Evolutionary conservation across 2,113 vertebrate species (phyloP), one percentile per base, ranked within the genome.

Genomic region (Poecilia latipinna): DNA sequence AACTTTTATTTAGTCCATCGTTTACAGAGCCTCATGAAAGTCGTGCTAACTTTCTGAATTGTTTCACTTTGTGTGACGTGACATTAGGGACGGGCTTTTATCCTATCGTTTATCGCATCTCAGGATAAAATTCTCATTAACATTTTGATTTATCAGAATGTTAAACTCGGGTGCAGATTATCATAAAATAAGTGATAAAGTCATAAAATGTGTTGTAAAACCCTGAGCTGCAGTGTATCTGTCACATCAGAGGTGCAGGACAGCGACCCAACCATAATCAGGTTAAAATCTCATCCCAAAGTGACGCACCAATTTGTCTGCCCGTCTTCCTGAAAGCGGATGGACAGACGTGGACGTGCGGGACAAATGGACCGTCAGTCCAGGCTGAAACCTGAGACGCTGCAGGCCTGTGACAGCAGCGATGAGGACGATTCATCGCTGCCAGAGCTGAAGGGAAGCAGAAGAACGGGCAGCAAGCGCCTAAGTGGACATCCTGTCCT

Each of bases 401-500:
- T 61, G 72, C 70, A 73, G 84, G 65, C 72, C 80, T 51, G 0
- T 81, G 82, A 82, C 86, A 73, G 79, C 33, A 54, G 68, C 51
- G 54, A 64, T 73, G 77, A 81, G 82, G 73, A 85, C 78, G 61
- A 22, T 13, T 75, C 72, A 32, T 76, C 72, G 26, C 48, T 6
- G 19, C 66, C 44, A 4, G 74, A 82, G 78, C 78, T 72, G 1
- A 17, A 73, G 17, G 74, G 84, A 67, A 74, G 65, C 75, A 80
- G 71, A 76, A 84, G 84, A 84, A 72, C 12, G 68, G 76, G 66
- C 80, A 61, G 75, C 75, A 67, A 83, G 84, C 4, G 85, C 60
- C 83, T 91, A 85, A 89, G 90, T 86, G 88, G 86, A 89, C 79
- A 88, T 91, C 89, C 89, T 90, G 90, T 88, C 84, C 74, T 32